Evolutionary conservation across 1,140 invertebrate genomes (phyloP), one percentile per base, ranked within the genome.

Genomic region (Hypsibius dujardini): DNA sequence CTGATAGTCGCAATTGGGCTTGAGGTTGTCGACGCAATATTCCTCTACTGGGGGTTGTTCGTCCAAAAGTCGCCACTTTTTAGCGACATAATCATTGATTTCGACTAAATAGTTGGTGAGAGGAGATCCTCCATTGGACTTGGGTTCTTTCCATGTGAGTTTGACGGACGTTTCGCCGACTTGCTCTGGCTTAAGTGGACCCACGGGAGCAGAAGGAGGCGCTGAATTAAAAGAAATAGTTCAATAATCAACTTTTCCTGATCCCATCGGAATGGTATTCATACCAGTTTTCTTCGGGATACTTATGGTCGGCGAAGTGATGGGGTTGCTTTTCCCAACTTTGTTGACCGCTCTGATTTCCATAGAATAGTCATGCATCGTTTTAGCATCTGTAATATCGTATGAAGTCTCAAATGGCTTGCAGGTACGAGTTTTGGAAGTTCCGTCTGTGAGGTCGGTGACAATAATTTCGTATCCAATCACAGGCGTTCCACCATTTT

Each of bases 21-120:
- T 75, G 70, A 94, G 80, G 77, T 93, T 90, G 76, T 86, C 85
- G 67, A 93, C 88, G 72, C 87, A 76, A 75, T 91, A 85, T 79
- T 88, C 89, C 75, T 90, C 88, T 73, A 88, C 86, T 1, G 88
- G 87, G 74, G 85, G 84, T 3, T 92, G 89, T 76, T 88, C 85
- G 15, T 89, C 90, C 69, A 94, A 90, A 84, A 94, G 90, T 83
- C 93, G 93, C 91, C 91, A 95, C 90, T 93, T 93, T 1, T 89
- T 92, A 77, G 91, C 90, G 77, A 87, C 87, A 56, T 86, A 84
- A 77, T 98, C 95, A 75, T 89, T 85, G 71, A 96, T 89, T 12
- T 91, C 92, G 74, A 96, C 88, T 75, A 90, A 91, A 79, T 97
- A 97, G 45, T 88, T 88, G 74, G 89, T 84, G 60, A 96, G 81